These are phyloP conservation scores for Apotomis capreana DNA, from an alignment of 2,888 invertebrate species.

Conservation along the genomic window DNA sequence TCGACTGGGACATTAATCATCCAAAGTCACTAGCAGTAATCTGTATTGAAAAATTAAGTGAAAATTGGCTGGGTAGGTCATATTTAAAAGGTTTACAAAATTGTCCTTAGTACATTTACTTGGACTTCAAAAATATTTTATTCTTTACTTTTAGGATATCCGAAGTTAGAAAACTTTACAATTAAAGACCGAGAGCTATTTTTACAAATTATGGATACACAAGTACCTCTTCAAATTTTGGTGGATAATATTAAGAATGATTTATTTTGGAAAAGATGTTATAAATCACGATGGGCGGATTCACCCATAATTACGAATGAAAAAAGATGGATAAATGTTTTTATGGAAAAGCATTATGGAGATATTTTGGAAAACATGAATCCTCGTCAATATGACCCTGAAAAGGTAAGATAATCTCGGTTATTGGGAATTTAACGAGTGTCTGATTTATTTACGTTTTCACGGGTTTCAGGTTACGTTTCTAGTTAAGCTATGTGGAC, in stretches of 20 bases:
- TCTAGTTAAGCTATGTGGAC: slow-evolving; percentile 75
- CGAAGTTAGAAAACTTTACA: slow-evolving; percentile 66
- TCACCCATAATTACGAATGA: slow-evolving; percentile 55
- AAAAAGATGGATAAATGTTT: slow-evolving; percentile 74
- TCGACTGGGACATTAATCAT: slow-evolving; percentile 78
- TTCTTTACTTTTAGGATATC: slow-evolving; percentile 57
- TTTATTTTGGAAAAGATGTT: slow-evolving; percentile 78
- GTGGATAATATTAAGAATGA: slow-evolving; percentile 77
- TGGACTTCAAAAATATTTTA: background rate
- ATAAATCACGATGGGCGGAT: slow-evolving; percentile 67
- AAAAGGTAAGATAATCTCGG: slow-evolving; percentile 61
- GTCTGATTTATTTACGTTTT: too few relatives aligned
- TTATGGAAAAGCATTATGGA: slow-evolving; percentile 74
- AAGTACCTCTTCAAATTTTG: slow-evolving; percentile 71
- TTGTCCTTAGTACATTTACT: background rate
- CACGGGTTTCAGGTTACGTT: slow-evolving; percentile 59
- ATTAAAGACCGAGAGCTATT: slow-evolving; percentile 74
- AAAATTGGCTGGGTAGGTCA: slow-evolving; percentile 72
- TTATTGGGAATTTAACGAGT: slow-evolving; percentile 5
- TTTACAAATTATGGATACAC: slow-evolving; percentile 69
- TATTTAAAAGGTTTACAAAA: too few relatives aligned
- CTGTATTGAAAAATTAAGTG: slow-evolving; percentile 77
- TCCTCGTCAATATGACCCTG: slow-evolving; percentile 77
- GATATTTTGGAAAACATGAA: slow-evolving; percentile 77
- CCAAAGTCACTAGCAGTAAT: slow-evolving; percentile 73